A percentile compares a stretch with the other conserved stretches of the same genome.
Evolutionary conservation across 2,113 vertebrate species (phyloP).

Genomic region (Gorsachius goisagi): DNA sequence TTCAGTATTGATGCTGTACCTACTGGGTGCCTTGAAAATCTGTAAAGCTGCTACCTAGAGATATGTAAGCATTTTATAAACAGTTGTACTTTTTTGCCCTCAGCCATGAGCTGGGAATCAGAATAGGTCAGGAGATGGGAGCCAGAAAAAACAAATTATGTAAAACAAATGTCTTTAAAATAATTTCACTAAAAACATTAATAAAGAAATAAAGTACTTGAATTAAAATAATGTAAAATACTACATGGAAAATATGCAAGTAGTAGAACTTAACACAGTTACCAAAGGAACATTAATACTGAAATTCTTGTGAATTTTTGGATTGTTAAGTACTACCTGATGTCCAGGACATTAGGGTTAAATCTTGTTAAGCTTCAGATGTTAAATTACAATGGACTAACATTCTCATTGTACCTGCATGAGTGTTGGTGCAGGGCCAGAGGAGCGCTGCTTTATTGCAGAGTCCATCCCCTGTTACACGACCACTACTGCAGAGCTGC

Average conservation of each 20-base stretch:
- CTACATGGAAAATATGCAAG: not conserved
- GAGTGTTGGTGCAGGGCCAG: not conserved
- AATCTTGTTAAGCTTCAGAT: not conserved
- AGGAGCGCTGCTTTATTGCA: not conserved
- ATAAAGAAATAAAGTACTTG: not conserved
- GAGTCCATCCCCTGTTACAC: not conserved
- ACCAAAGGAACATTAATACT: not conserved
- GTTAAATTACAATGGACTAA: not conserved
- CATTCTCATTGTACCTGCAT: not conserved
- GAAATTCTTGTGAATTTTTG: not conserved
- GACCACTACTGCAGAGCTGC: not conserved
- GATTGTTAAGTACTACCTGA: not conserved
- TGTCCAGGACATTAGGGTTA: not conserved
- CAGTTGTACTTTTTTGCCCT: not conserved
- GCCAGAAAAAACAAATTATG: not conserved
- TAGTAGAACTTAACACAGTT: not conserved
- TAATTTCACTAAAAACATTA: not conserved
- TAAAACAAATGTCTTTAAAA: not conserved
- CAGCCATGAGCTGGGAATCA: not conserved
- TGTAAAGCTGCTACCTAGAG: not conserved
- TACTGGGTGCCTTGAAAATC: not conserved
- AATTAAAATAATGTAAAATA: not conserved
- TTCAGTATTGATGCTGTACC: not conserved
- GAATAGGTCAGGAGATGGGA: not conserved
- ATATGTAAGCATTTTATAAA: not conserved